These are phyloP conservation scores for Aphaenogaster floridana DNA, from an alignment of 1,140 invertebrate species.

Conservation along the genomic window DNA sequence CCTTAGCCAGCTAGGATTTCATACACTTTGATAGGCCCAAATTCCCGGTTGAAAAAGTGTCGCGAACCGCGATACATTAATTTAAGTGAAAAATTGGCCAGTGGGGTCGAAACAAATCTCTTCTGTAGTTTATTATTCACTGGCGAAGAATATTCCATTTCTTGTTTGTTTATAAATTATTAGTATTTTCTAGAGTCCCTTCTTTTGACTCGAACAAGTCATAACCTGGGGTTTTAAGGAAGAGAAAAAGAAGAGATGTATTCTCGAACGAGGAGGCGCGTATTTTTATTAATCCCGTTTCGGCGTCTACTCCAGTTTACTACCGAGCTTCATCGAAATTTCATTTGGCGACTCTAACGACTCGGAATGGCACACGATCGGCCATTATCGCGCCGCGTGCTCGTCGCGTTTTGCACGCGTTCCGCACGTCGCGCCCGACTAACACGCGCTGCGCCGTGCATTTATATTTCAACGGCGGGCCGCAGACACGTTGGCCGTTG, in stretches of 20 bases:
- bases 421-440: neutral
- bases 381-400: neutral
- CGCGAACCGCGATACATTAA: no score
- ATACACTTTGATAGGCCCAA: no score
- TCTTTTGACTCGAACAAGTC: neutral
- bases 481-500: constrained; percentile 41
- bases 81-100: no score
- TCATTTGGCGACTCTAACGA: constrained; percentile 22
- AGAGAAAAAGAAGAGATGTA: neutral
- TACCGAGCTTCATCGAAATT: constrained; percentile 28
- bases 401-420: constrained; percentile 14
- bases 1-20: no score
- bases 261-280: neutral
- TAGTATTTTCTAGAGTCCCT: neutral
- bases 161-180: no score
- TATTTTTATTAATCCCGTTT: neutral
- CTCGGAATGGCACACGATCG: constrained; percentile 42
- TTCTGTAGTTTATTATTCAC: no score
- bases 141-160: no score
- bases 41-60: no score
- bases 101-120: no score
- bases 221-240: neutral
- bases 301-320: neutral
- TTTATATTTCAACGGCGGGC: constrained; percentile 54
- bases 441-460: constrained; percentile 20